Conservation (phyloP, 2,113 vertebrate genomes). For the Hiodon alosoides region DNA sequence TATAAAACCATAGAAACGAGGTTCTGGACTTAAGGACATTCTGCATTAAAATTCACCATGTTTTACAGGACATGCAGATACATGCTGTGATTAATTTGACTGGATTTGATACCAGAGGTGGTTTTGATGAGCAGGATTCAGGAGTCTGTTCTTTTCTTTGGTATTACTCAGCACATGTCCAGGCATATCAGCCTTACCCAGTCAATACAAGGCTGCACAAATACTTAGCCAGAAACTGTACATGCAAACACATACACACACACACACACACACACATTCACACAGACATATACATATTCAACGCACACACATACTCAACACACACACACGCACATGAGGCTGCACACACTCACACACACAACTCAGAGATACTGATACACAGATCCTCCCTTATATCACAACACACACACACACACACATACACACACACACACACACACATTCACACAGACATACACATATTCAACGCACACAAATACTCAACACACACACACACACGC, state of each 20-base stretch:
- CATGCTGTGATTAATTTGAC: neutral
- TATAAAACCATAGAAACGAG: too few relatives aligned
- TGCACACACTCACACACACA: neutral
- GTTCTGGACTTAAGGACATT: too few relatives aligned
- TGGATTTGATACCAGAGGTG: neutral
- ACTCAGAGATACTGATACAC: too few relatives aligned
- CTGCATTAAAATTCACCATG: neutral
- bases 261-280: neutral
- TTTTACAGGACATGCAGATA: neutral
- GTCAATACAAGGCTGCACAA: neutral
- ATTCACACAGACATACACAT: neutral
- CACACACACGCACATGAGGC: constrained; percentile 17
- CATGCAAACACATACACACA: neutral
- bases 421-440: neutral
- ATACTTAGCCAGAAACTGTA: neutral
- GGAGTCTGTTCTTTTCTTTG: constrained; percentile 14
- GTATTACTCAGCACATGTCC: constrained; percentile 3
- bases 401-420: too few relatives aligned
- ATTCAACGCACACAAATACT: too few relatives aligned
- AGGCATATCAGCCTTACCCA: neutral
- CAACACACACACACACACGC: constrained; percentile 11
- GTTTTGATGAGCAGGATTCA: constrained; percentile 11
- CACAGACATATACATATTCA: too few relatives aligned
- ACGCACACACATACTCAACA: neutral
- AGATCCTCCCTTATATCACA: too few relatives aligned